These are phyloP conservation scores for Bombus waltoni DNA, from an alignment of 1,140 invertebrate genomes.

Conservation along the genomic window DNA sequence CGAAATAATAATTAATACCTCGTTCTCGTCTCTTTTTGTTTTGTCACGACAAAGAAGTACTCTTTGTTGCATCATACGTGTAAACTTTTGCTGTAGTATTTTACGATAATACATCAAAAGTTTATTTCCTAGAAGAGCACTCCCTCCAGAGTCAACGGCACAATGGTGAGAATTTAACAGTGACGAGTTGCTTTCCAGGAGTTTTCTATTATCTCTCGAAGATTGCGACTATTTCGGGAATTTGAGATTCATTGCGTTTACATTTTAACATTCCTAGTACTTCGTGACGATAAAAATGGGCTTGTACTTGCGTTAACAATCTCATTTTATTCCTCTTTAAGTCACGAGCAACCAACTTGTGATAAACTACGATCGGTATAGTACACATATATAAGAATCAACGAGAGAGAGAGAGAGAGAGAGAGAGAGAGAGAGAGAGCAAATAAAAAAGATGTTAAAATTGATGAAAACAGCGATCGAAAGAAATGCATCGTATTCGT, in stretches of 20 bases:
- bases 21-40: not conserved
- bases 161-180: not conserved
- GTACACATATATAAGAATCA: no score
- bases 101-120: not conserved
- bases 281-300: not conserved
- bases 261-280: not conserved
- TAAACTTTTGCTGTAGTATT: not conserved
- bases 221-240: not conserved
- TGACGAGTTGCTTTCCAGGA: not conserved
- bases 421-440: no score
- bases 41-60: not conserved
- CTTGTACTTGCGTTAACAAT: not conserved
- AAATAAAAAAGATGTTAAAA: no score
- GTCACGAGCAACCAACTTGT: no score
- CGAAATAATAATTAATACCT: not conserved
- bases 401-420: no score
- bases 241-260: not conserved
- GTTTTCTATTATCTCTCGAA: not conserved
- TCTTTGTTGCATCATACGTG: not conserved
- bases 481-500: no score
- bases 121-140: not conserved
- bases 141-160: not conserved
- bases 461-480: no score
- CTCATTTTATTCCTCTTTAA: not conserved
- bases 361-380: no score